These are phyloP conservation scores for Procambarus virginalis DNA, from an alignment of 1,140 invertebrate genomes.

Conservation along the genomic window DNA sequence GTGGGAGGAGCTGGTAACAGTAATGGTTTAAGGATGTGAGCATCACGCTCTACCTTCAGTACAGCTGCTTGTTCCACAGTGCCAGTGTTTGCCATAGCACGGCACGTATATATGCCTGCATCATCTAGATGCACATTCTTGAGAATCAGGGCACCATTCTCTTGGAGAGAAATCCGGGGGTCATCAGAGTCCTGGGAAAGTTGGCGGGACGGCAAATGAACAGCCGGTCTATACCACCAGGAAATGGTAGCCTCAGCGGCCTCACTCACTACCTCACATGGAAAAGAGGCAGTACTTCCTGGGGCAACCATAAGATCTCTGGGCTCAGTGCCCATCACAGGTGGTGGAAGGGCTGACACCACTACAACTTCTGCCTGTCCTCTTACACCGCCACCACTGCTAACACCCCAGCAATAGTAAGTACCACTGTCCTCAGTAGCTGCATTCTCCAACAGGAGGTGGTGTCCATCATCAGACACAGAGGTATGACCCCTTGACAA, in stretches of 20 bases:
- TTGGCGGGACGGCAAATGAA: slow-evolving; percentile 58
- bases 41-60: slow-evolving; percentile 39
- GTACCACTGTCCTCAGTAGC: slow-evolving; percentile 33
- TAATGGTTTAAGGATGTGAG: slow-evolving; percentile 14
- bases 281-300: slow-evolving; percentile 33
- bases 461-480: slow-evolving; percentile 30
- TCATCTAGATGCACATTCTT: slow-evolving; percentile 25
- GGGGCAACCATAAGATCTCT: slow-evolving; percentile 38
- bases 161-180: slow-evolving; percentile 16
- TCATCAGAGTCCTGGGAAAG: slow-evolving; percentile 13
- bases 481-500: slow-evolving; percentile 10
- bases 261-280: slow-evolving; percentile 50
- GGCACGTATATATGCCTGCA: slow-evolving; percentile 30
- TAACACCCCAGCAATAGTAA: slow-evolving; percentile 49
- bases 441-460: slow-evolving; percentile 18
- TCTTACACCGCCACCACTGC: slow-evolving; percentile 46
- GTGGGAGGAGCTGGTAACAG: slow-evolving; percentile 37
- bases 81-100: slow-evolving; percentile 11
- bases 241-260: slow-evolving; percentile 27
- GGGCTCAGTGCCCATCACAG: slow-evolving; percentile 24
- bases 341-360: slow-evolving; percentile 18
- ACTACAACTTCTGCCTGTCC: slow-evolving; percentile 31
- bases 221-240: slow-evolving; percentile 62
- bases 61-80: slow-evolving; percentile 21
- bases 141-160: slow-evolving; percentile 43